Conservation (phyloP, 2,888 invertebrate species). For the Folsomia candida region DNA sequence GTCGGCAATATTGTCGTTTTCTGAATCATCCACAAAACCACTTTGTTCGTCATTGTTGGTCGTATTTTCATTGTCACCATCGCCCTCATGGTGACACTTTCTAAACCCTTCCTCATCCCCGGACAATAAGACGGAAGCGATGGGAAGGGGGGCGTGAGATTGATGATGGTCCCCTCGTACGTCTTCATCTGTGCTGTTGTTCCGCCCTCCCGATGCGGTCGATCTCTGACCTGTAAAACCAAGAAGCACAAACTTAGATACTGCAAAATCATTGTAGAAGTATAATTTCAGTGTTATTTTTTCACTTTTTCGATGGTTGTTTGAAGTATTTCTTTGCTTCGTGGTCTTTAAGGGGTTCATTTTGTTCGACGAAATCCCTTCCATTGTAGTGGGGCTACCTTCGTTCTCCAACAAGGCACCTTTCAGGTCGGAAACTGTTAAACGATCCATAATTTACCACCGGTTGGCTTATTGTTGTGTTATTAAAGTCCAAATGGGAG, state of each 20-base stretch:
- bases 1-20: constrained; percentile 5
- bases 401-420: neutral
- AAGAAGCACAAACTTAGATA: neutral
- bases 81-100: neutral
- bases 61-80: neutral
- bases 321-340: neutral
- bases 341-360: neutral
- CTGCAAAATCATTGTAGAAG: too few relatives aligned
- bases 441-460: too few relatives aligned
- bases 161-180: neutral
- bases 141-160: neutral
- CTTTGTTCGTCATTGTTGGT: neutral
- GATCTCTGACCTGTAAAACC: neutral
- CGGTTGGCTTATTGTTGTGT: too few relatives aligned
- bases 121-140: neutral
- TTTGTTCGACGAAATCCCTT: neutral
- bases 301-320: neutral
- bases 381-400: neutral
- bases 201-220: neutral
- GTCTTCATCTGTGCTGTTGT: constrained; percentile 2
- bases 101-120: neutral
- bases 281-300: too few relatives aligned
- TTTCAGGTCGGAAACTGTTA: neutral
- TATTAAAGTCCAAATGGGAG: too few relatives aligned
- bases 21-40: neutral